Conservation (phyloP, 1,140 invertebrate genomes). For the Brachystomella parvula region DNA sequence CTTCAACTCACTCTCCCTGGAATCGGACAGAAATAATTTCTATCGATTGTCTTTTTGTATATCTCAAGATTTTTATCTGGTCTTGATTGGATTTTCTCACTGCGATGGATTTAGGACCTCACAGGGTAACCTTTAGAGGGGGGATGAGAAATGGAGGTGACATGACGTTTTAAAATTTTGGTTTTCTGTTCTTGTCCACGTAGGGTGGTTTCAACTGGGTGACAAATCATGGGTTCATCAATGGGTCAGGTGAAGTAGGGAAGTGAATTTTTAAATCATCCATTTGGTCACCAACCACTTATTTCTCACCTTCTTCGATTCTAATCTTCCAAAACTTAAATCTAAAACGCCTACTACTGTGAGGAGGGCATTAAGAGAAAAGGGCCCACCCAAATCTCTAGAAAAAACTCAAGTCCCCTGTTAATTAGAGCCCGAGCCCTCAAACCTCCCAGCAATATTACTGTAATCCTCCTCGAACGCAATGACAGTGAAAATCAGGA, state of each 20-base stretch:
- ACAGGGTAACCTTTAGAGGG: background rate
- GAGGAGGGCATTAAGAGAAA: background rate
- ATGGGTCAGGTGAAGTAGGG: background rate
- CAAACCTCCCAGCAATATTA: background rate
- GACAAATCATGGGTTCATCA: background rate
- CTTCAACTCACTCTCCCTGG: no score
- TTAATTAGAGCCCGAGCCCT: background rate
- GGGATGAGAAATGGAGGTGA: background rate
- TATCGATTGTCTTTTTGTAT: no score
- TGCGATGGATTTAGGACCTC: background rate
- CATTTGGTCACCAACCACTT: background rate
- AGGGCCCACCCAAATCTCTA: background rate
- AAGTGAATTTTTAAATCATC: background rate
- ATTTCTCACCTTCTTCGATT: background rate
- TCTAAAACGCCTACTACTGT: background rate
- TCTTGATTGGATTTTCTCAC: background rate
- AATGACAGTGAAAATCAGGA: background rate
- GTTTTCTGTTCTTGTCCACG: background rate
- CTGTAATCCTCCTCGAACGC: background rate
- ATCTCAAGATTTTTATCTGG: background rate
- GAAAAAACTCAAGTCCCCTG: background rate
- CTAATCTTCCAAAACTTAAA: background rate
- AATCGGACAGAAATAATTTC: no score
- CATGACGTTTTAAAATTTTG: background rate
- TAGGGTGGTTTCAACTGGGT: background rate